phyloP scores from a whole-genome alignment of 2,888 invertebrate genomes.

The Drosophila formosana region DNA sequence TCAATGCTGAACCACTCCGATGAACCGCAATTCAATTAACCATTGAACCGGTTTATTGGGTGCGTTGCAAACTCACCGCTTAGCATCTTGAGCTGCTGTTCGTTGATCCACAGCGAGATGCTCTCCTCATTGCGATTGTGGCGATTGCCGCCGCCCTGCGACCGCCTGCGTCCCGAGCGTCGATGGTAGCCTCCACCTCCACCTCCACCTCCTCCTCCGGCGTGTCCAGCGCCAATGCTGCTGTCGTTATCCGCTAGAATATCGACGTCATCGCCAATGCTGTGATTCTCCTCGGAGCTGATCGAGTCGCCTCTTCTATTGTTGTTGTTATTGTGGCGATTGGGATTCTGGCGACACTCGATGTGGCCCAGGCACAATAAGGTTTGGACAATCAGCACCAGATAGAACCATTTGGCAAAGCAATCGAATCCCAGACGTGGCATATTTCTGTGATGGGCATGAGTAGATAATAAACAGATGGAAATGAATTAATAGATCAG shows the following conservation, averaged over 20 bases:
- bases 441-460: slow-evolving; percentile 58
- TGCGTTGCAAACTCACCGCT: slow-evolving; percentile 88
- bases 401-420: slow-evolving; percentile 74
- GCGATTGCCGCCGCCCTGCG: slow-evolving; percentile 58
- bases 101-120: slow-evolving; percentile 95
- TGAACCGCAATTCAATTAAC: no score
- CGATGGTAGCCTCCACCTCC: slow-evolving; percentile 32
- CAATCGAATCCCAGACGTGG: slow-evolving; percentile 65
- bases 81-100: slow-evolving; percentile 95
- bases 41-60: no score
- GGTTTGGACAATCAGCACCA: slow-evolving; percentile 71
- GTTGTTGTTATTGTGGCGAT: slow-evolving; percentile 57
- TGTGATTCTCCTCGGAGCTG: slow-evolving; percentile 69
- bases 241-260: slow-evolving; percentile 55
- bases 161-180: slow-evolving; percentile 59
- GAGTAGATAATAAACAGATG: slow-evolving; percentile 10
- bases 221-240: slow-evolving; percentile 20
- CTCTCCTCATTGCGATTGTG: slow-evolving; percentile 83
- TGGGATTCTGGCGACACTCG: slow-evolving; percentile 75
- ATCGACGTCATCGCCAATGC: slow-evolving; percentile 51
- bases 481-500: slow-evolving; percentile 29
- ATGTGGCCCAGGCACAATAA: slow-evolving; percentile 64
- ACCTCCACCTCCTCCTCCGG: slow-evolving; percentile 10
- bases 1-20: not conserved
- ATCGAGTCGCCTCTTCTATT: slow-evolving; percentile 56